Conservation (phyloP, 2,888 invertebrate genomes). For the Geophilus truncorum region DNA sequence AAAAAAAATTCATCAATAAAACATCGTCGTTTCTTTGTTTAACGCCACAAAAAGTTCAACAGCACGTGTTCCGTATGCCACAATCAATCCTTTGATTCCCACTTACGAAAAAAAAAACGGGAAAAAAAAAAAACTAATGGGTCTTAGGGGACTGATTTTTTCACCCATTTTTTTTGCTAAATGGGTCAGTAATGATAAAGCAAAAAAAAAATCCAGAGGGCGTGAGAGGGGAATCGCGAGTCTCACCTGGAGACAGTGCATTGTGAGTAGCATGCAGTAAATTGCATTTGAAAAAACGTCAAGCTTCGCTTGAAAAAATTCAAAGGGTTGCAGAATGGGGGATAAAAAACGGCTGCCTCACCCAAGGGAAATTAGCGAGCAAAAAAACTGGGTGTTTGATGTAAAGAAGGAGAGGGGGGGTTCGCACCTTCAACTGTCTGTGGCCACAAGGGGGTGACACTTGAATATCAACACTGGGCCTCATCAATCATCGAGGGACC, state of each 20-base stretch:
- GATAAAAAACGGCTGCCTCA: constrained; percentile 20
- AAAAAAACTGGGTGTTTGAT: background rate
- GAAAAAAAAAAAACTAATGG: background rate
- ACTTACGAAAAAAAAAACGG: background rate
- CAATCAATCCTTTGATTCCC: background rate
- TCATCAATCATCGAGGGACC: constrained; percentile 27
- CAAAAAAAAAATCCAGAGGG: background rate
- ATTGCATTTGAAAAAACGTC: background rate
- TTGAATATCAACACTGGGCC: constrained; percentile 13
- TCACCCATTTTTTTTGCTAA: background rate
- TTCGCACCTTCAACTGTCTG: background rate
- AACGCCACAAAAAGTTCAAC: background rate
- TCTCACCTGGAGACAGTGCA: constrained; percentile 15
- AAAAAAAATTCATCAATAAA: background rate
- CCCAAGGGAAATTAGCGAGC: constrained; percentile 1
- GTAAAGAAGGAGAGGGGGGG: background rate
- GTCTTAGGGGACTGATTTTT: background rate
- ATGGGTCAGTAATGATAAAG: constrained; percentile 21
- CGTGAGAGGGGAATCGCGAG: background rate
- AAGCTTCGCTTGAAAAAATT: background rate
- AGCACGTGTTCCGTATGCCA: background rate
- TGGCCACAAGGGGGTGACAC: background rate
- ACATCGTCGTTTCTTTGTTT: background rate
- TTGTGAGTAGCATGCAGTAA: constrained; percentile 4
- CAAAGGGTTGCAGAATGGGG: constrained; percentile 5